These are phyloP conservation scores for Myotis yumanensis DNA, from an alignment of 2,113 vertebrate genomes.

Conservation along the genomic window DNA sequence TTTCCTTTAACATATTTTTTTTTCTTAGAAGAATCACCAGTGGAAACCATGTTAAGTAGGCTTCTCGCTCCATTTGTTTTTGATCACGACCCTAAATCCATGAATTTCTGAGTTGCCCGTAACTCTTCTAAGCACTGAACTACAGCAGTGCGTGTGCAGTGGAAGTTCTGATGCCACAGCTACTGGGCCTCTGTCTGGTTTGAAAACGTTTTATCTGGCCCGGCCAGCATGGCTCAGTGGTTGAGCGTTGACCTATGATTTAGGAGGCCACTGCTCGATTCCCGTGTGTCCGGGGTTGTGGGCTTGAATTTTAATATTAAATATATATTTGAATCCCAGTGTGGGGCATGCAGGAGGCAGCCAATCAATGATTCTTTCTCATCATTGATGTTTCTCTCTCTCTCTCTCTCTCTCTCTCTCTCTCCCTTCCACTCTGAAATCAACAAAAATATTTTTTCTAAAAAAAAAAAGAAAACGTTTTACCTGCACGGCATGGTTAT, in stretches of 20 bases:
- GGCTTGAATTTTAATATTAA: too few relatives aligned
- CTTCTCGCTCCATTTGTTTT: slow-evolving; percentile 72
- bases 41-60: slow-evolving; percentile 48
- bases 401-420: too few relatives aligned
- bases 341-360: too few relatives aligned
- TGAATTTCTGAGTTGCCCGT: slow-evolving; percentile 40
- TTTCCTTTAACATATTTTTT: slow-evolving; percentile 25
- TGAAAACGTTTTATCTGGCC: neutral
- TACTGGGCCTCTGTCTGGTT: neutral
- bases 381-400: too few relatives aligned
- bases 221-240: too few relatives aligned
- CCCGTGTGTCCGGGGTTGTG: too few relatives aligned
- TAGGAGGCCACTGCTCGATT: too few relatives aligned
- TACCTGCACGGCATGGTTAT: neutral
- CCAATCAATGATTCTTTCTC: too few relatives aligned
- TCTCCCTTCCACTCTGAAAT: too few relatives aligned
- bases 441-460: too few relatives aligned
- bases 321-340: too few relatives aligned
- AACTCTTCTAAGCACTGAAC: neutral
- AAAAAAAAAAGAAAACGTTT: neutral
- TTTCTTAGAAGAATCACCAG: slow-evolving; percentile 34
- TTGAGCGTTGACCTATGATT: too few relatives aligned
- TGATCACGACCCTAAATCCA: slow-evolving; percentile 51
- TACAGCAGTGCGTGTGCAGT: neutral
- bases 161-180: neutral